Evolutionary conservation across 2,797 vertebrate genomes (phyloP).

Genomic region (Petrocephalus schoutedeni): DNA sequence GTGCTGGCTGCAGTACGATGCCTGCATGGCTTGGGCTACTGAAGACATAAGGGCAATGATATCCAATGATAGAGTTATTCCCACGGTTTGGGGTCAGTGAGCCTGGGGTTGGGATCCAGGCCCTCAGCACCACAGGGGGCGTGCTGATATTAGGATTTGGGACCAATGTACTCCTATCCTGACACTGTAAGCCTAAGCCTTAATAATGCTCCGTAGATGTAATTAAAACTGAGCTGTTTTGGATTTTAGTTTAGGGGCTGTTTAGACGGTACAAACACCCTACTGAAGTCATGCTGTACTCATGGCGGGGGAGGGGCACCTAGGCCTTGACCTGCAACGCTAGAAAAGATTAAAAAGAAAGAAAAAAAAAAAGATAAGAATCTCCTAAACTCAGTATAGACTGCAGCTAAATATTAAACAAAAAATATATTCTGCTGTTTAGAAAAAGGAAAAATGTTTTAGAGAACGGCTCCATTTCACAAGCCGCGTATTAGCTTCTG

Average conservation of each 20-base stretch:
- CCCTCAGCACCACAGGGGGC: background rate
- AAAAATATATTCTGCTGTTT: background rate
- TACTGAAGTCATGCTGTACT: background rate
- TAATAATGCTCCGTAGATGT: background rate
- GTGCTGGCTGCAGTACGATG: background rate
- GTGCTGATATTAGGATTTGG: background rate
- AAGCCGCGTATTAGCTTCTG: background rate
- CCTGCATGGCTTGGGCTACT: background rate
- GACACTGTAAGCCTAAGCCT: background rate
- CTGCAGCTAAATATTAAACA: background rate
- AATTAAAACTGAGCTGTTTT: background rate
- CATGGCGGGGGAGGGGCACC: background rate
- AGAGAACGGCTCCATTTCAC: background rate
- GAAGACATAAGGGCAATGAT: background rate
- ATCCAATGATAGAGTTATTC: background rate
- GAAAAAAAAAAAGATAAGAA: background rate
- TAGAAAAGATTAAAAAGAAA: background rate
- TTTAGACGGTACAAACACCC: background rate
- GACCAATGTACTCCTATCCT: background rate
- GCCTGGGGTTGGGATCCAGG: background rate
- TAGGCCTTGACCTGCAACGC: background rate
- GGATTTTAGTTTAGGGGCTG: background rate
- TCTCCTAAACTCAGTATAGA: background rate
- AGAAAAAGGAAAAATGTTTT: background rate
- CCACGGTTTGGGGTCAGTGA: background rate